phyloP scores from a whole-genome alignment of 2,797 vertebrate genomes.

The Acipenser oxyrinchus region DNA sequence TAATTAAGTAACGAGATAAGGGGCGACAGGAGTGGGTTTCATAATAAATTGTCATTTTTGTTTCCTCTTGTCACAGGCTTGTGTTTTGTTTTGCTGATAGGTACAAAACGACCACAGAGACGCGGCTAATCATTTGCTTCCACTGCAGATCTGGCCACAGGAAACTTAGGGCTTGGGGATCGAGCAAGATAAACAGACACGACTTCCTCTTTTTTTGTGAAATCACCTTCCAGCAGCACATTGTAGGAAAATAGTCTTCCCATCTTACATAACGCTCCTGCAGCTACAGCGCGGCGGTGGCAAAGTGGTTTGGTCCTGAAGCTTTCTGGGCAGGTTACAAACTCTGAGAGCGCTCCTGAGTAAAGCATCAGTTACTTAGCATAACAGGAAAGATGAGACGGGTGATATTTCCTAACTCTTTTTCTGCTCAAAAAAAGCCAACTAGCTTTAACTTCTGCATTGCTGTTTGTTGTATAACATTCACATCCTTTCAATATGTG shows the following conservation, averaged over 20 bases:
- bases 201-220: slow-evolving; percentile 66
- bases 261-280: slow-evolving; percentile 54
- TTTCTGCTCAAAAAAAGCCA: neutral
- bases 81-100: slow-evolving; percentile 39
- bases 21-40: slow-evolving; percentile 32
- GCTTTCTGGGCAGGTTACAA: neutral
- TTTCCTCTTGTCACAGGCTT: slow-evolving; percentile 31
- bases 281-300: neutral
- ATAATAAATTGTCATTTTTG: slow-evolving; percentile 57
- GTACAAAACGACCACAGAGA: slow-evolving; percentile 57
- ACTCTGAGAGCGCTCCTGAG: neutral
- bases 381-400: slow-evolving; percentile 4
- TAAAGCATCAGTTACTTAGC: neutral
- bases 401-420: neutral
- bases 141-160: slow-evolving; percentile 62
- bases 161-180: slow-evolving; percentile 61
- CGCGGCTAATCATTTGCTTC: slow-evolving; percentile 62
- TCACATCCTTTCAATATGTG: no score
- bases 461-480: no score
- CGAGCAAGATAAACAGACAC: slow-evolving; percentile 60
- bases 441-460: no score
- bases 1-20: slow-evolving; percentile 47
- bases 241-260: slow-evolving; percentile 57
- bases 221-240: slow-evolving; percentile 61
- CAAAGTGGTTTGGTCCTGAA: slow-evolving; percentile 7